A percentile compares a stretch with the other conserved stretches of the same genome.
Evolutionary conservation across 2,797 vertebrate genomes (phyloP).

Genomic region (Chelidonichthys spinosus): DNA sequence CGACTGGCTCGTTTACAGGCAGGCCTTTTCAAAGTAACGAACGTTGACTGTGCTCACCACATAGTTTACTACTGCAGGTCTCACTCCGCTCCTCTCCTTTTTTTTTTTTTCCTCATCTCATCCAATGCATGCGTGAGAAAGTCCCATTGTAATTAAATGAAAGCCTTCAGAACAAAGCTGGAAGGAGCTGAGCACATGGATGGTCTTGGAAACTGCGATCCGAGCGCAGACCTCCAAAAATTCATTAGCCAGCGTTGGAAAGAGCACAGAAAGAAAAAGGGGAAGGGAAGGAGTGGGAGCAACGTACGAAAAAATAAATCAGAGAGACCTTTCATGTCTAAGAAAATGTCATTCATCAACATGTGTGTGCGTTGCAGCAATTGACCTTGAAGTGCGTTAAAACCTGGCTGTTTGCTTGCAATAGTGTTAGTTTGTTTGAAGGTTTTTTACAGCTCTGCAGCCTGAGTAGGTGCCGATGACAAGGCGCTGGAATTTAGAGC

Average conservation of each 20-base stretch:
- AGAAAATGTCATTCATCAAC: constrained; percentile 64
- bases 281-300: constrained; percentile 34
- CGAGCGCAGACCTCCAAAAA: constrained; percentile 76
- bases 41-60: constrained; percentile 49
- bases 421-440: constrained; percentile 57
- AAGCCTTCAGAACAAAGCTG: constrained; percentile 73
- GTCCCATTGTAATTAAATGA: constrained; percentile 73
- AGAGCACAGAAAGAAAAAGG: constrained; percentile 59
- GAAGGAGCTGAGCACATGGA: constrained; percentile 59
- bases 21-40: constrained; percentile 49
- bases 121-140: constrained; percentile 72
- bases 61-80: constrained; percentile 54
- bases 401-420: constrained; percentile 61
- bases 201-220: constrained; percentile 63
- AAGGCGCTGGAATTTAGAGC: constrained; percentile 61
- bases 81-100: constrained; percentile 1
- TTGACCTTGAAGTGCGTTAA: constrained; percentile 69
- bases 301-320: constrained; percentile 23
- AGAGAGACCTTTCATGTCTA: constrained; percentile 55
- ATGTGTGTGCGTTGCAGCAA: constrained; percentile 57
- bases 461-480: constrained; percentile 73
- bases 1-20: constrained; percentile 44
- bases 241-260: constrained; percentile 74
- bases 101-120: constrained; percentile 25
- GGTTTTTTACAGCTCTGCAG: constrained; percentile 53